Evolutionary conservation across 2,888 invertebrate species (phyloP), one percentile per base, ranked within the genome.

Genomic region (Eumerus sabulonum): DNA sequence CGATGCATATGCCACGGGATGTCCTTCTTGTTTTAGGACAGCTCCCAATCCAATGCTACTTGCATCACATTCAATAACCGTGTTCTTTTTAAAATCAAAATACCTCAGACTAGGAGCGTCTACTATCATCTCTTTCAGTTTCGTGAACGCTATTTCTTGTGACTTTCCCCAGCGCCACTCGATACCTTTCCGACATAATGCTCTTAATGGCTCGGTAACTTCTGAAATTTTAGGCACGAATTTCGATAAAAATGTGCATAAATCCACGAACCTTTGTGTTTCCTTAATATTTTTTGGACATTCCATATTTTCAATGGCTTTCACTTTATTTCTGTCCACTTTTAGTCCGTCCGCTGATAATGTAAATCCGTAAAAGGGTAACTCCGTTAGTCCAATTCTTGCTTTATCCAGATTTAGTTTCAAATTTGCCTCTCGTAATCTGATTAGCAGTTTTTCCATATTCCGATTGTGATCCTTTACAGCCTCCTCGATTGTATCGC

Each of bases 51-150:
- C 62, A 27, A 60, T 47, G 11, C 12, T 47, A 16, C 27, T 53
- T n/a, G 51, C 51, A 35, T 64, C 53, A 14, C 45, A 18, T 54
- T 64, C 50, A 27, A 51, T 57, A 27, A 42, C 47, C 9, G 38
- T 13, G 17, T 48, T 18, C 16, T 19, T 14, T 48, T 47, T 38
- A 12, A 47, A 16, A 47, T 47, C 14, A 19, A 14, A 48, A 13
- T 60, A 60, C n/a, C n/a, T n/a, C n/a, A 64, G 16, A 17, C 18
- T 11, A 14, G 47, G 64, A 18, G 13, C 42, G 9, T 19, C 9
- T n/a, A n/a, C n/a, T n/a, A n/a, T n/a, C n/a, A n/a, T n/a, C n/a
- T n/a, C n/a, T n/a, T n/a, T n/a, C n/a, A n/a, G n/a, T n/a, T n/a
- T n/a, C n/a, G n/a, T n/a, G n/a, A n/a, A n/a, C n/a, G n/a, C n/a